Evolutionary conservation across 1,140 invertebrate genomes (phyloP).

Genomic region (Branchinecta lindahli): DNA sequence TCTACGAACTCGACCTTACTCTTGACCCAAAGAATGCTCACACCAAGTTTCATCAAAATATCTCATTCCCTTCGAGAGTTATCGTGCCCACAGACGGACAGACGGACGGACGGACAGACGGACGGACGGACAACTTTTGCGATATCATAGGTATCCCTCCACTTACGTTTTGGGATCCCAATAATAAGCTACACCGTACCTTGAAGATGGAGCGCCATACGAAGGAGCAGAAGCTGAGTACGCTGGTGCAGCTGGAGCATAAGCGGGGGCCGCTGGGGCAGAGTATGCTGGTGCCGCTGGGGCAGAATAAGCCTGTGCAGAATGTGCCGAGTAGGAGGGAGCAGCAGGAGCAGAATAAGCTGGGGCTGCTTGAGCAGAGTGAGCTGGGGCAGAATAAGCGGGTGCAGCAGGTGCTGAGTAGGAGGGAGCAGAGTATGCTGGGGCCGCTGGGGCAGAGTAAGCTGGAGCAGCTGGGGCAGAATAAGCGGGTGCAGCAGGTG

Average conservation of each 20-base stretch:
- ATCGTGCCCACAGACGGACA: no score
- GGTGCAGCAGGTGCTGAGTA: constrained; percentile 13
- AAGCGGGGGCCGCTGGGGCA: neutral
- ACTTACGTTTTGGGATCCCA: no score
- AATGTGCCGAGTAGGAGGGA: neutral
- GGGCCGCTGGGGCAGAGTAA: constrained; percentile 12
- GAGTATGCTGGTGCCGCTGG: neutral
- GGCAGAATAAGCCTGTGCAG: neutral
- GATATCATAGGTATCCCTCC: no score
- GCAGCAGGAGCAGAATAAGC: neutral
- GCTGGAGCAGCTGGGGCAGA: constrained; percentile 12
- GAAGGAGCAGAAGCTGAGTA: neutral
- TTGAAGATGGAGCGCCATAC: neutral
- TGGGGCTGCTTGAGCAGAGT: constrained; percentile 9
- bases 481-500: constrained; percentile 11
- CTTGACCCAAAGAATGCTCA: no score
- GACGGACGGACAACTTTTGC: no score
- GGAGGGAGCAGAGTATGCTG: constrained; percentile 11
- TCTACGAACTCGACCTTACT: no score
- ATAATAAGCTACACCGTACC: neutral
- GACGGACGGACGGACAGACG: no score
- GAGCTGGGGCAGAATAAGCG: neutral
- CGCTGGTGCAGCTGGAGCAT: constrained; percentile 15
- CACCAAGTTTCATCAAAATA: no score
- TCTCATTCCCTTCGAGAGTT: no score